Percentiles rank a stretch among this genome's conserved stretches.
Conservation (phyloP, 2,888 invertebrate genomes). For the Carabus problematicus region DNA sequence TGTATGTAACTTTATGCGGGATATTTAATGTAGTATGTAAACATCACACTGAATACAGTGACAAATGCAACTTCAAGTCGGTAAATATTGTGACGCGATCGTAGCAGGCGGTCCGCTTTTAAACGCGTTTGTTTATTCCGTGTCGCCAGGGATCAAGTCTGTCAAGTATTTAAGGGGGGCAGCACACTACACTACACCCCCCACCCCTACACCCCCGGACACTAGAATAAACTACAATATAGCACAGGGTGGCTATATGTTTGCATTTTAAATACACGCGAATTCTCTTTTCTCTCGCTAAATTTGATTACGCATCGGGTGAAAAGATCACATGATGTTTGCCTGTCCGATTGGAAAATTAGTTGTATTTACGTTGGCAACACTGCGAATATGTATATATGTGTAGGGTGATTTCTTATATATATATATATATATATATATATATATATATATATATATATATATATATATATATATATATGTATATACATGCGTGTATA, state of each 20-base stretch:
- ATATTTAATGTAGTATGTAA: constrained; percentile 14
- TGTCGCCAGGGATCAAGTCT: constrained; percentile 2
- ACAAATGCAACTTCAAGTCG: constrained; percentile 20
- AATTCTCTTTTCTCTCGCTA: not conserved
- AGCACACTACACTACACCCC: too few relatives aligned
- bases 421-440: not conserved
- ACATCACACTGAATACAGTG: constrained; percentile 13
- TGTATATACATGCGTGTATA: not conserved
- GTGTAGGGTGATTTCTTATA: not conserved
- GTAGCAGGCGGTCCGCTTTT: constrained; percentile 36
- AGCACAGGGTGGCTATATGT: too few relatives aligned
- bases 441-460: not conserved
- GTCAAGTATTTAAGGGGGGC: too few relatives aligned
- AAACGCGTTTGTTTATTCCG: constrained; percentile 37
- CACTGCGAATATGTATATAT: not conserved
- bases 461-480: not conserved
- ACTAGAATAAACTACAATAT: too few relatives aligned
- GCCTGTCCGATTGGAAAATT: constrained; percentile 23
- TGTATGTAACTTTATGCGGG: constrained; percentile 2
- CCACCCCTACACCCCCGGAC: too few relatives aligned
- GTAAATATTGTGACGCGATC: constrained; percentile 39
- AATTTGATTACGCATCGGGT: constrained; percentile 30
- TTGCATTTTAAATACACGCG: constrained; percentile 36
- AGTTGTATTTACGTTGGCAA: constrained; percentile 9
- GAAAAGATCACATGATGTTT: constrained; percentile 25